These are phyloP conservation scores for Eira barbara DNA, from an alignment of 2,113 vertebrate species.

Conservation along the genomic window DNA sequence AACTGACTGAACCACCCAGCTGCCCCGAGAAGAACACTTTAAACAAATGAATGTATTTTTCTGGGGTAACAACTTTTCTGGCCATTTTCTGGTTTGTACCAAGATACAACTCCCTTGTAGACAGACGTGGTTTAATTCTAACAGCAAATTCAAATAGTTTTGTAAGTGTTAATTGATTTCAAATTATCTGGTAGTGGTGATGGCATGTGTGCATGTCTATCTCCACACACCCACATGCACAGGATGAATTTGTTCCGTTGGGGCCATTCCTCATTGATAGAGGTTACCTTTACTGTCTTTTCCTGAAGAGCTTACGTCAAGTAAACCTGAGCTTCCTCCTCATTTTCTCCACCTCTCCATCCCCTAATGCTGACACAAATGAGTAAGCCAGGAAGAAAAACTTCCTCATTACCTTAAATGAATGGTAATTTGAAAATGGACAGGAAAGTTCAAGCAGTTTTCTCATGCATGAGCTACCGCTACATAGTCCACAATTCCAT, in stretches of 20 bases:
- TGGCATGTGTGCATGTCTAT: not conserved
- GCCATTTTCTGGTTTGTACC: not conserved
- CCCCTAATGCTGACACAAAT: not conserved
- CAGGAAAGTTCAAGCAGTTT: constrained; percentile 19
- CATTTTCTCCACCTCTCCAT: not conserved
- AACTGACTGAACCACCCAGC: no score
- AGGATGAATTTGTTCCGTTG: not conserved
- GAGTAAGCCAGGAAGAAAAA: not conserved
- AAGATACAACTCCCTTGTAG: not conserved
- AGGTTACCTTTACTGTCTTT: not conserved
- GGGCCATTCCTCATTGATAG: not conserved
- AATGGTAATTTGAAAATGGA: constrained; percentile 28
- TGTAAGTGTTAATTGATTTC: not conserved
- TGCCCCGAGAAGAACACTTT: not conserved
- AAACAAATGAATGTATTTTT: constrained; percentile 5
- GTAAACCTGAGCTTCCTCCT: not conserved
- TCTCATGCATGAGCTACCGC: not conserved
- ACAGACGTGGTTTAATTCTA: constrained; percentile 23
- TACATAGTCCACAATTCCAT: not conserved
- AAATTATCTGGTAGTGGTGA: not conserved
- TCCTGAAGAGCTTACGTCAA: not conserved
- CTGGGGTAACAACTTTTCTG: not conserved
- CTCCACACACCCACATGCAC: accelerated
- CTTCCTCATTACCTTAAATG: not conserved
- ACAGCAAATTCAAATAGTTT: not conserved